These are phyloP conservation scores for Nebria brevicollis DNA, from an alignment of 2,888 invertebrate genomes.

Conservation along the genomic window DNA sequence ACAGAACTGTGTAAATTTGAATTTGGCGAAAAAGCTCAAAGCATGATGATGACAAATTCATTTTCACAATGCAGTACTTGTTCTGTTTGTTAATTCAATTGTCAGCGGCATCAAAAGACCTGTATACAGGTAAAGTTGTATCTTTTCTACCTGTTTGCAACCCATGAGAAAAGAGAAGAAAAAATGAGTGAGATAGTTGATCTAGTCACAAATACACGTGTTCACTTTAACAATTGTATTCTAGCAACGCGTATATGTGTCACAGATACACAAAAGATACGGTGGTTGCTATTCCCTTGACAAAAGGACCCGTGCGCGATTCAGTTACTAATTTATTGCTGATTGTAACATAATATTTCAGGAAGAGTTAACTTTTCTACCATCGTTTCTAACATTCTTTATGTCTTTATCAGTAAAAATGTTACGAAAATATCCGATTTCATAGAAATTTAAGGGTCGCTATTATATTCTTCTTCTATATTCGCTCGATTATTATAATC, in stretches of 20 bases:
- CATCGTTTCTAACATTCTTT: not conserved
- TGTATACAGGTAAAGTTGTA: constrained; percentile 2
- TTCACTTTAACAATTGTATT: constrained; percentile 18
- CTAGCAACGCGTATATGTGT: not conserved
- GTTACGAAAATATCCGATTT: not conserved
- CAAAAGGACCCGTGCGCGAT: constrained; percentile 1
- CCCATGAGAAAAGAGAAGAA: not conserved
- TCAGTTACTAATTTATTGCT: constrained; percentile 25
- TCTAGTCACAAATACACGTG: constrained; percentile 9
- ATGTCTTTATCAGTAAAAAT: not conserved
- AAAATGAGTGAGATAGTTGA: not conserved
- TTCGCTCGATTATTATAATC: not conserved
- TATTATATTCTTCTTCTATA: not conserved
- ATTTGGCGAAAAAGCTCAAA: no score
- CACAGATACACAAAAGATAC: not conserved
- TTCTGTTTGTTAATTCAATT: not conserved
- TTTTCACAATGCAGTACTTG: no score
- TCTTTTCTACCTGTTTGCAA: constrained; percentile 9
- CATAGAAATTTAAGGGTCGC: not conserved
- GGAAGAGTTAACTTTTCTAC: not conserved
- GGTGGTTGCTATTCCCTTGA: not conserved
- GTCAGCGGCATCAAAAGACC: not conserved
- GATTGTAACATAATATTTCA: constrained; percentile 23
- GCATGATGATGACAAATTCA: no score
- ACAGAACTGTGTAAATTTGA: no score